phyloP scores from a whole-genome alignment of 2,888 invertebrate species.

The Amiota communis region DNA sequence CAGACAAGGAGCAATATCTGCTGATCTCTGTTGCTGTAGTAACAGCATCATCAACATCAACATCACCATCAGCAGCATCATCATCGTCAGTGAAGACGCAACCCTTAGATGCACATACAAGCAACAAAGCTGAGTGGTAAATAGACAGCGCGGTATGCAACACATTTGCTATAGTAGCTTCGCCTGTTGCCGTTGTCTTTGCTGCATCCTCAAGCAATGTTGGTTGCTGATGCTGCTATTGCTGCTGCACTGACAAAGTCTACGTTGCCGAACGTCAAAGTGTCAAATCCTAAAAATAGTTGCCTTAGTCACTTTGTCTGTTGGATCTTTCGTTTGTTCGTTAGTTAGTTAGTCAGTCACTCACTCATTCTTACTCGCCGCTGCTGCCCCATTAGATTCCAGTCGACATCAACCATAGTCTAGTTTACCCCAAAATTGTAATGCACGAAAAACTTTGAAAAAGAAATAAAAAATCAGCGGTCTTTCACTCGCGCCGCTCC shows the following conservation, averaged over 20 bases:
- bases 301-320: conserved; percentile 38
- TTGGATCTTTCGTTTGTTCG: not conserved
- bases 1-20: conserved; percentile 25
- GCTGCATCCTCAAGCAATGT: not conserved
- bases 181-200: not conserved
- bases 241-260: conserved; percentile 13
- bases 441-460: not conserved
- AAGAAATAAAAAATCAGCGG: conserved; percentile 9
- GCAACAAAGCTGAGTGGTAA: conserved; percentile 40
- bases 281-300: conserved; percentile 53
- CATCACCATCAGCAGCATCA: conserved; percentile 39
- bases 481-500: not conserved
- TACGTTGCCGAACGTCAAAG: conserved; percentile 25
- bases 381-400: conserved; percentile 17
- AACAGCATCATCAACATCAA: conserved; percentile 53
- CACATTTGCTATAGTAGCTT: not conserved
- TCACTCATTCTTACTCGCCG: conserved; percentile 27
- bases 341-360: conserved; percentile 50
- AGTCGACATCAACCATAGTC: not conserved
- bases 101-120: conserved; percentile 56
- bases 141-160: conserved; percentile 28
- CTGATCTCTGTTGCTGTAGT: conserved; percentile 32
- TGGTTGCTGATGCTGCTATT: no score
- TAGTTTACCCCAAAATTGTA: conserved; percentile 11
- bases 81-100: not conserved